These are phyloP conservation scores for Lathamus discolor DNA, from an alignment of 2,113 vertebrate species.

Conservation along the genomic window DNA sequence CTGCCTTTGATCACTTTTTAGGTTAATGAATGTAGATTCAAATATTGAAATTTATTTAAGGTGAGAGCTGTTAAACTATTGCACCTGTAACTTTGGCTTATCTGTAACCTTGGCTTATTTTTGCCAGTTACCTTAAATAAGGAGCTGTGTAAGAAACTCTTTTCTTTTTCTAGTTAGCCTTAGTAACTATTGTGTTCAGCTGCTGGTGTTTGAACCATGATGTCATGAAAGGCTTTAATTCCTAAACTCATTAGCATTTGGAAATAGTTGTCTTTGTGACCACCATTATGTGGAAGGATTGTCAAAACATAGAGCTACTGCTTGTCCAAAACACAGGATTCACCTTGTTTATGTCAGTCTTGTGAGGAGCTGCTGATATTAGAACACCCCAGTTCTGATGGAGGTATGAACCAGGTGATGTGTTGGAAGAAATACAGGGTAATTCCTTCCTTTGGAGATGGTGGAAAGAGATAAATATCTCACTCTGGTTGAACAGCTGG, in stretches of 20 bases:
- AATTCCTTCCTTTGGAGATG: neutral
- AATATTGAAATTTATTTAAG: neutral
- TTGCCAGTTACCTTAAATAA: neutral
- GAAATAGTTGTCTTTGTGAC: neutral
- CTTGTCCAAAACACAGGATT: neutral
- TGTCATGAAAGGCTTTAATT: neutral
- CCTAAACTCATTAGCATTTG: neutral
- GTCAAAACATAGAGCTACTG: neutral
- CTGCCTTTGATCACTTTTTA: neutral
- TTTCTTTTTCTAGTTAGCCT: neutral
- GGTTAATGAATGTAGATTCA: neutral
- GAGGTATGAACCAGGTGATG: accelerated
- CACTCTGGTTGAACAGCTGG: neutral
- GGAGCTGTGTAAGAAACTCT: accelerated
- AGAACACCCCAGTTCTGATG: neutral
- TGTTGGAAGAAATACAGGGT: neutral
- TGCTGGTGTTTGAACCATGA: neutral
- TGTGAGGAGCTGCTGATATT: neutral
- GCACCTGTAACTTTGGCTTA: neutral
- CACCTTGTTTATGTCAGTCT: neutral
- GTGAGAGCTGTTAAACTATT: neutral
- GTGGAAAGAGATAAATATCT: neutral
- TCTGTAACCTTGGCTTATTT: neutral
- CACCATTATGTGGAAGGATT: neutral
- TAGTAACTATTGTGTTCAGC: neutral